These are phyloP conservation scores for Acridotheres tristis DNA, from an alignment of 2,797 vertebrate genomes.

Conservation along the genomic window DNA sequence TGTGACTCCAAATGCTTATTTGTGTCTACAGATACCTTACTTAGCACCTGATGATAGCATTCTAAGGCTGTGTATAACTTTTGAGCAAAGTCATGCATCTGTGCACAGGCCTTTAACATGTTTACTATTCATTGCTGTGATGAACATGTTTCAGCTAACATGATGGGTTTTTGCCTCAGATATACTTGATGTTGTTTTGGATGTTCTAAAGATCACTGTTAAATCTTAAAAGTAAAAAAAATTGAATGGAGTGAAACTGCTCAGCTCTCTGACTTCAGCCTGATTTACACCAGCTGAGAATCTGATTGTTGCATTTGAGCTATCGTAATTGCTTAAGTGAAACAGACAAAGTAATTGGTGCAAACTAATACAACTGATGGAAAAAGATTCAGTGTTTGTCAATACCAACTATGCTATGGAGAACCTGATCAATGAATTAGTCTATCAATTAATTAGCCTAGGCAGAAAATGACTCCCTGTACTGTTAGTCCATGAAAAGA, in stretches of 20 bases:
- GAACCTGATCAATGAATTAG: slow-evolving; percentile 85
- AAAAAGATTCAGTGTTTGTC: slow-evolving; percentile 83
- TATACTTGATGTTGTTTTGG: not conserved
- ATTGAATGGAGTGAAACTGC: not conserved
- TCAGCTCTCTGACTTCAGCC: not conserved
- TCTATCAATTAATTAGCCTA: slow-evolving; percentile 88
- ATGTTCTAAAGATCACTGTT: not conserved
- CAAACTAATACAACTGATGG: slow-evolving; percentile 78
- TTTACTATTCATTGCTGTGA: not conserved
- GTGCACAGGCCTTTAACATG: not conserved
- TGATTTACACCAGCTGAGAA: slow-evolving; percentile 50
- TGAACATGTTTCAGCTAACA: not conserved
- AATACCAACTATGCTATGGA: slow-evolving; percentile 80
- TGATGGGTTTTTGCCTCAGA: not conserved
- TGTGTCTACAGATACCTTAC: not conserved
- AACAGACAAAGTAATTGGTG: slow-evolving; percentile 81
- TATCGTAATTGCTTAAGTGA: slow-evolving; percentile 59
- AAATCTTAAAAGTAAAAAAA: not conserved
- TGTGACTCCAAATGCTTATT: not conserved
- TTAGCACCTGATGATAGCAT: not conserved
- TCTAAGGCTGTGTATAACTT: not conserved
- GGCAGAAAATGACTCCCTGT: slow-evolving; percentile 88
- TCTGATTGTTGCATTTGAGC: slow-evolving; percentile 18
- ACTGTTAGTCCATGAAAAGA: slow-evolving; percentile 85
- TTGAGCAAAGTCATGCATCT: not conserved